These are phyloP conservation scores for Gobiocypris rarus DNA, from an alignment of 2,113 vertebrate species.

Conservation along the genomic window DNA sequence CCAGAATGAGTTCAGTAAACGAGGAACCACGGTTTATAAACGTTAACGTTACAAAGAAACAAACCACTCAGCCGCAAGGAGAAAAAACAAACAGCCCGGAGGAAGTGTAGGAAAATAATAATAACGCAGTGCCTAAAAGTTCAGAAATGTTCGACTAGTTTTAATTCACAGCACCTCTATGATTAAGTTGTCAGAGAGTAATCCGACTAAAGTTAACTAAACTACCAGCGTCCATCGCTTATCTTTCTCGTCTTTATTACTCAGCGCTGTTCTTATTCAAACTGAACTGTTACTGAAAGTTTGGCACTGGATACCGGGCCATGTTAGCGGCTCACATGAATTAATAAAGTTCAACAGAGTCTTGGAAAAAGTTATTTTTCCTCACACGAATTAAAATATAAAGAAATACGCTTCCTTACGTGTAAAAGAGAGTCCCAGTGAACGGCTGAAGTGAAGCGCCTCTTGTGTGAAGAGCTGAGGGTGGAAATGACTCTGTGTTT, in stretches of 20 bases:
- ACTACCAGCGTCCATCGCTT: not conserved
- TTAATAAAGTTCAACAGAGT: not conserved
- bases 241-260: not conserved
- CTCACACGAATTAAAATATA: not conserved
- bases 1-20: not conserved
- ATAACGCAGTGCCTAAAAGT: not conserved
- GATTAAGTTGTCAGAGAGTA: not conserved
- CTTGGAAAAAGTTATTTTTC: not conserved
- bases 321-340: not conserved
- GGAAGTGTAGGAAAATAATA: not conserved
- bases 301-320: not conserved
- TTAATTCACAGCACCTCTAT: not conserved
- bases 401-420: not conserved
- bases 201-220: not conserved
- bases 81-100: conserved; percentile 21
- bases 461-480: not conserved
- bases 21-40: not conserved
- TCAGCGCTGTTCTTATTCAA: not conserved
- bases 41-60: not conserved
- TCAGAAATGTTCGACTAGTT: not conserved
- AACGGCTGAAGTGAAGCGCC: not conserved
- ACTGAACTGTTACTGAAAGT: not conserved
- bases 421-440: too few relatives aligned
- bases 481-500: conserved; percentile 33
- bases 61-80: not conserved